phyloP scores from a whole-genome alignment of 2,888 invertebrate genomes.

The Drosophila algonquin region DNA sequence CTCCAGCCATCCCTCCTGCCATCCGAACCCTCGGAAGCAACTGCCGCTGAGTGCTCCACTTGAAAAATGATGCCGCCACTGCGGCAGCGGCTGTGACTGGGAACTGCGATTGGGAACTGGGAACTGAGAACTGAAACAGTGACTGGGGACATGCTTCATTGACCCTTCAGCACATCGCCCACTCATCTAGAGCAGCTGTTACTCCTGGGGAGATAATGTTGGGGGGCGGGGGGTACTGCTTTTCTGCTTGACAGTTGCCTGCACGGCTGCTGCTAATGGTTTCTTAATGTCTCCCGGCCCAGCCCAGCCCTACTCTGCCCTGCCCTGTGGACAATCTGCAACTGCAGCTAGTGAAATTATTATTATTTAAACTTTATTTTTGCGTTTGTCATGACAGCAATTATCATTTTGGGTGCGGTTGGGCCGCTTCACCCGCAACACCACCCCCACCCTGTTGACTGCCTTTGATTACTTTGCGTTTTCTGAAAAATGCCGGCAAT shows the following conservation, averaged over 20 bases:
- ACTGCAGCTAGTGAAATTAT: conserved; percentile 63
- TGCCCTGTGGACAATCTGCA: conserved; percentile 19
- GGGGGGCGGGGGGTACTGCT: conserved; percentile 13
- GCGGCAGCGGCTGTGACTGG: conserved; percentile 24
- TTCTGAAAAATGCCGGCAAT: conserved; percentile 49
- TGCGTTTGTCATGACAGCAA: conserved; percentile 79
- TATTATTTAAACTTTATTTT: conserved; percentile 78
- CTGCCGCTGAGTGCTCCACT: conserved; percentile 60
- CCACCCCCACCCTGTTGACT: neutral
- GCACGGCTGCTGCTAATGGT: conserved; percentile 72
- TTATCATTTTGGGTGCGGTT: conserved; percentile 63
- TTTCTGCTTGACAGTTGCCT: conserved; percentile 53
- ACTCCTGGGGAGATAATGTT: conserved; percentile 34
- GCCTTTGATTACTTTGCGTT: conserved; percentile 40
- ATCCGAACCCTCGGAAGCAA: conserved; percentile 15
- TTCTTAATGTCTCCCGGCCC: conserved; percentile 67
- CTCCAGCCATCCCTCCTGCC: conserved; percentile 12
- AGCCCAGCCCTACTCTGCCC: neutral
- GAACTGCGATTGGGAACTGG: conserved; percentile 44
- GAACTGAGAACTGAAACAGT: conserved; percentile 1
- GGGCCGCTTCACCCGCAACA: conserved; percentile 17
- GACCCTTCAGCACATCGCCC: conserved; percentile 66
- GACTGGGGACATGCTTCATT: conserved; percentile 51
- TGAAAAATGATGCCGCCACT: conserved; percentile 74
- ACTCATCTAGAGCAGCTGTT: conserved; percentile 71